phyloP scores from a whole-genome alignment of 2,797 vertebrate species.

The Hypotaenidia okinawae region DNA sequence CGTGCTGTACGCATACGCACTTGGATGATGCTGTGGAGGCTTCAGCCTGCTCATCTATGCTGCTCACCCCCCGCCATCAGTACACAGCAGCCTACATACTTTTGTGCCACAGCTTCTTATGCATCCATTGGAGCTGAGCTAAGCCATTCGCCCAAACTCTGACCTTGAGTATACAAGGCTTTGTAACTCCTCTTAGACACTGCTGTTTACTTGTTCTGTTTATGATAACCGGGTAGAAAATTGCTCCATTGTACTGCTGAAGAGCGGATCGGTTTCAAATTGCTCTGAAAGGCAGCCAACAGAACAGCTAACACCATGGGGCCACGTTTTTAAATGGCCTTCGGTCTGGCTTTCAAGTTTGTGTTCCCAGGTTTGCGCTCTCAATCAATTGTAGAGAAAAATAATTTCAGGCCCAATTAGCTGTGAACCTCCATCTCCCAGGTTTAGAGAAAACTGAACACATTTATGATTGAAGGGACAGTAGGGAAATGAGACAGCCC shows the following conservation, averaged over 20 bases:
- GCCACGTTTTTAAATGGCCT: slow-evolving; percentile 10
- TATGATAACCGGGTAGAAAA: slow-evolving; percentile 56
- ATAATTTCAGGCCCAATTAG: slow-evolving; percentile 48
- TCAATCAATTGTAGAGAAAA: slow-evolving; percentile 37
- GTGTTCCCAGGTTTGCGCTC: slow-evolving; percentile 3
- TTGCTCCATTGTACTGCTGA: slow-evolving; percentile 32
- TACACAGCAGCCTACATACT: not conserved
- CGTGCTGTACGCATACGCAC: accelerated
- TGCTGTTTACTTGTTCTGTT: slow-evolving; percentile 49
- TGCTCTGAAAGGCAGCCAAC: slow-evolving; percentile 37
- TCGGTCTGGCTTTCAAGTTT: slow-evolving; percentile 1
- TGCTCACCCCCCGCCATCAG: not conserved
- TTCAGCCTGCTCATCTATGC: not conserved
- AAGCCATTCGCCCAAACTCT: not conserved
- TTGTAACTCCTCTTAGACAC: slow-evolving; percentile 6
- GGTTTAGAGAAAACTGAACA: slow-evolving; percentile 1
- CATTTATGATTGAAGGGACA: not conserved
- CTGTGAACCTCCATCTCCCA: not conserved
- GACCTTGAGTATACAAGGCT: slow-evolving; percentile 24
- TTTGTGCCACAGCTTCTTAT: not conserved
- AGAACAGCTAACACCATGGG: slow-evolving; percentile 21
- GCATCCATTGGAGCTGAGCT: not conserved
- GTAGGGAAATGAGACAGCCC: not conserved
- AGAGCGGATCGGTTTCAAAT: slow-evolving; percentile 27
- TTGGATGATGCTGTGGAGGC: not conserved